Evolutionary conservation across 23 tunicate species (phyloP).

Genomic region (Aplidium turbinatum): DNA sequence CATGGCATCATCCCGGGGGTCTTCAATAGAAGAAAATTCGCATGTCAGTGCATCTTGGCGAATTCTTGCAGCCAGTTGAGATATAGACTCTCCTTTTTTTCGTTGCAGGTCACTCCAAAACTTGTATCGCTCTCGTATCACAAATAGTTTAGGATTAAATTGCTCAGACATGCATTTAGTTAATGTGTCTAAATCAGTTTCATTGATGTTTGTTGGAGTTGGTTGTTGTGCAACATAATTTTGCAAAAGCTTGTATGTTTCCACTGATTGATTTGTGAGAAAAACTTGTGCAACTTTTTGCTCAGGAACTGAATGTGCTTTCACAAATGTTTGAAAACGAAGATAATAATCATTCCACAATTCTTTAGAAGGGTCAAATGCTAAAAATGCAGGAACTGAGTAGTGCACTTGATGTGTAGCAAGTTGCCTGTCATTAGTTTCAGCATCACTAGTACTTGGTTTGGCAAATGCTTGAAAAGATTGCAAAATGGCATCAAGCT

Average conservation of each 20-base stretch:
- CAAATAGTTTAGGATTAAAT: constrained; percentile 39
- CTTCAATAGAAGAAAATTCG: constrained; percentile 21
- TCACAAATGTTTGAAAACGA: constrained; percentile 23
- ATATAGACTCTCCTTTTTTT: constrained; percentile 27
- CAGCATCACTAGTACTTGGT: too few relatives aligned
- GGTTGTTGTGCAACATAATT: constrained; percentile 8
- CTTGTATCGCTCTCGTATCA: constrained; percentile 35
- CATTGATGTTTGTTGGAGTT: constrained; percentile 13
- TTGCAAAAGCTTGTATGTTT: constrained; percentile 11
- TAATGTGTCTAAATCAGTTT: background rate
- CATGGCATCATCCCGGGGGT: constrained; percentile 48
- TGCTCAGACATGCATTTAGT: constrained; percentile 27
- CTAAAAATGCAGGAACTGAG: constrained; percentile 12
- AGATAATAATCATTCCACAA: constrained; percentile 29
- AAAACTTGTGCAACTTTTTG: constrained; percentile 26
- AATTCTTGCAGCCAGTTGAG: constrained; percentile 44
- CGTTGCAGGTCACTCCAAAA: constrained; percentile 47
- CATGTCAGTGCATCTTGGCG: constrained; percentile 48
- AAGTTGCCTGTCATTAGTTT: too few relatives aligned
- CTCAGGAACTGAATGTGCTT: constrained; percentile 34
- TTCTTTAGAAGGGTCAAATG: constrained; percentile 32
- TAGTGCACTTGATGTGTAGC: background rate
- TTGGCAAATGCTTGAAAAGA: background rate
- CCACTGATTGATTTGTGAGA: constrained; percentile 21
- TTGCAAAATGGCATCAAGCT: background rate